Percentiles rank a stretch among this genome's conserved stretches.
Evolutionary conservation across 2,113 vertebrate genomes (phyloP).

Genomic region (Periophthalmodon schlosseri): DNA sequence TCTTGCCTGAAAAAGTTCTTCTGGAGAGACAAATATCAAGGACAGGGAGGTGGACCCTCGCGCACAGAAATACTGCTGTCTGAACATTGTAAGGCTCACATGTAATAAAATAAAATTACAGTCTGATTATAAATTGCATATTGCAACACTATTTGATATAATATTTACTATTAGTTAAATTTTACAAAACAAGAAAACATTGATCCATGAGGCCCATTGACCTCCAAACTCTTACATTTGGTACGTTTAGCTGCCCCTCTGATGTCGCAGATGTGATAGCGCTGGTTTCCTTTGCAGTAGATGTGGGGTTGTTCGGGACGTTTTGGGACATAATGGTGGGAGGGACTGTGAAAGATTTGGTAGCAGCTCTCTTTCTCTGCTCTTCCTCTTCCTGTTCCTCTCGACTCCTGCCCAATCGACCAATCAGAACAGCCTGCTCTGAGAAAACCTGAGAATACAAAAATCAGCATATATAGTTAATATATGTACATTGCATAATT

Average conservation of each 20-base stretch:
- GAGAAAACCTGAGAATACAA: constrained; percentile 2
- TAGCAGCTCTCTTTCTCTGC: constrained; percentile 32
- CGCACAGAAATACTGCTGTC: too few relatives aligned
- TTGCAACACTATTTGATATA: too few relatives aligned
- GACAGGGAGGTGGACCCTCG: too few relatives aligned
- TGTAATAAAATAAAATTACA: too few relatives aligned
- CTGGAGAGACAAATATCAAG: too few relatives aligned
- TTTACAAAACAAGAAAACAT: too few relatives aligned
- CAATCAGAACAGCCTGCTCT: constrained; percentile 68
- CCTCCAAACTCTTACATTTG: not conserved
- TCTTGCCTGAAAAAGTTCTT: too few relatives aligned
- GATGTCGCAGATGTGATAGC: constrained; percentile 14
- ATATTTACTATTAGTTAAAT: too few relatives aligned
- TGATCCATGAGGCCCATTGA: too few relatives aligned
- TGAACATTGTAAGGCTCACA: too few relatives aligned
- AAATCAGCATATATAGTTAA: not conserved
- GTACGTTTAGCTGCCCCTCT: constrained; percentile 23
- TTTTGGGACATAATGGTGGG: constrained; percentile 20
- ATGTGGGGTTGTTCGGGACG: constrained; percentile 22
- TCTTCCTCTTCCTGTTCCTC: constrained; percentile 58
- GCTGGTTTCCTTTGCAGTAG: not conserved
- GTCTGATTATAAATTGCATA: too few relatives aligned
- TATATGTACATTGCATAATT: too few relatives aligned
- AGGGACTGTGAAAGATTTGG: not conserved
- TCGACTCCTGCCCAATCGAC: constrained; percentile 62